Percentiles rank a stretch among this genome's conserved stretches.
Conservation (phyloP, 2,888 invertebrate species). For the Nasonovia ribisnigri region DNA sequence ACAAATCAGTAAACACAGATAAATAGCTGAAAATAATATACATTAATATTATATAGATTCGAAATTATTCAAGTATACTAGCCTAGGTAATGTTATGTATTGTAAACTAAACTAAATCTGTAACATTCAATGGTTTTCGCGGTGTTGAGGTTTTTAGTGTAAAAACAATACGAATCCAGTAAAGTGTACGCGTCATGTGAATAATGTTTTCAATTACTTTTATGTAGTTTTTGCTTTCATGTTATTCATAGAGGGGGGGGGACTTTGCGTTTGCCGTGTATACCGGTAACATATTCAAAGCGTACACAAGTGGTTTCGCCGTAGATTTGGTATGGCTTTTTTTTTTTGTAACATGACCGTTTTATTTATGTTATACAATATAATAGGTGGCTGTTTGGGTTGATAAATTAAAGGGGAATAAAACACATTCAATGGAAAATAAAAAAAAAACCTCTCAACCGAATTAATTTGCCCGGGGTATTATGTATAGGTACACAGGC, state of each 20-base stretch:
- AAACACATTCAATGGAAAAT: slow-evolving; percentile 28
- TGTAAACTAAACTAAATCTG: neutral
- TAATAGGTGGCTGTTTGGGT: neutral
- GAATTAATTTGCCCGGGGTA: slow-evolving; percentile 5
- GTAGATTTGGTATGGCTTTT: neutral
- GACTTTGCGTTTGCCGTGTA: neutral
- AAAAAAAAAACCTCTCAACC: slow-evolving; percentile 36
- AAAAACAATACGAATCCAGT: neutral
- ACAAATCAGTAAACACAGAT: neutral
- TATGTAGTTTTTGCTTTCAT: neutral
- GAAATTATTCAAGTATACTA: neutral
- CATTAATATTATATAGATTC: neutral
- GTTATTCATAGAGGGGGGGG: neutral
- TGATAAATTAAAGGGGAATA: slow-evolving; percentile 43
- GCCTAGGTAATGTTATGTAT: neutral
- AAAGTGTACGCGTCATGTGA: neutral
- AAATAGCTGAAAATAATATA: neutral
- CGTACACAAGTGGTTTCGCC: neutral
- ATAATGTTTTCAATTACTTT: slow-evolving; percentile 41
- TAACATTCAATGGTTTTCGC: neutral
- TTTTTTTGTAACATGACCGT: neutral
- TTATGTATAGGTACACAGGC: neutral
- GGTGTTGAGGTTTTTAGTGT: neutral
- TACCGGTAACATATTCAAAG: neutral
- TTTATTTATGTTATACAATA: slow-evolving; percentile 22